Evolutionary conservation across 1,140 invertebrate genomes (phyloP).

Genomic region (Amphibalanus amphitrite): DNA sequence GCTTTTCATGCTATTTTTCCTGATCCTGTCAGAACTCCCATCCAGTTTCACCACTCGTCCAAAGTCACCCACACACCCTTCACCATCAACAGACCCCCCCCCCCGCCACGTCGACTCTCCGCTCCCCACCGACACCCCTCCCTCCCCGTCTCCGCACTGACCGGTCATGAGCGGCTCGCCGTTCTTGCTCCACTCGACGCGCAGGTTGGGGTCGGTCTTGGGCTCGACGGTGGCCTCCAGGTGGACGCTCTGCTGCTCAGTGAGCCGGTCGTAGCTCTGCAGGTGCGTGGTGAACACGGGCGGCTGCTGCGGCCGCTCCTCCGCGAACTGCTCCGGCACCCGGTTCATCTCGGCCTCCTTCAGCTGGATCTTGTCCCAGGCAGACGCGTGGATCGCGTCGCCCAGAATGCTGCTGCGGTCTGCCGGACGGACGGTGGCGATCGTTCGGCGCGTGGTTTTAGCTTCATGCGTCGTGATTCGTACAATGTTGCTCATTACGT

Average conservation of each 20-base stretch:
- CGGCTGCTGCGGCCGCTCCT: constrained; percentile 43
- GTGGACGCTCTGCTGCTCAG: constrained; percentile 77
- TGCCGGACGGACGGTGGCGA: neutral
- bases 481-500: too few species aligned
- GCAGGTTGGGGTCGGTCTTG: constrained; percentile 73
- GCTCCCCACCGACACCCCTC: neutral
- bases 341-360: constrained; percentile 76
- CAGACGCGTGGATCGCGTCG: constrained; percentile 63
- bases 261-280: constrained; percentile 62
- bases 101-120: too few species aligned
- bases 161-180: constrained; percentile 69
- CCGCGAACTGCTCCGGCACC: constrained; percentile 65
- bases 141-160: constrained; percentile 37
- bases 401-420: constrained; percentile 50
- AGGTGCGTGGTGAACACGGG: constrained; percentile 83
- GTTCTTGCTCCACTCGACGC: constrained; percentile 92
- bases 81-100: too few species aligned
- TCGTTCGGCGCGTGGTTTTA: too few species aligned
- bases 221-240: constrained; percentile 82
- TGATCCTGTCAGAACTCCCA: too few species aligned
- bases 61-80: too few species aligned
- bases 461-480: too few species aligned
- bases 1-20: too few species aligned
- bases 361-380: constrained; percentile 72
- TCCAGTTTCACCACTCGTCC: too few species aligned